Percentiles rank a stretch among this genome's conserved stretches.
These are phyloP conservation scores for Isurus oxyrinchus DNA, from an alignment of 2,113 vertebrate genomes.

Conservation along the genomic window DNA sequence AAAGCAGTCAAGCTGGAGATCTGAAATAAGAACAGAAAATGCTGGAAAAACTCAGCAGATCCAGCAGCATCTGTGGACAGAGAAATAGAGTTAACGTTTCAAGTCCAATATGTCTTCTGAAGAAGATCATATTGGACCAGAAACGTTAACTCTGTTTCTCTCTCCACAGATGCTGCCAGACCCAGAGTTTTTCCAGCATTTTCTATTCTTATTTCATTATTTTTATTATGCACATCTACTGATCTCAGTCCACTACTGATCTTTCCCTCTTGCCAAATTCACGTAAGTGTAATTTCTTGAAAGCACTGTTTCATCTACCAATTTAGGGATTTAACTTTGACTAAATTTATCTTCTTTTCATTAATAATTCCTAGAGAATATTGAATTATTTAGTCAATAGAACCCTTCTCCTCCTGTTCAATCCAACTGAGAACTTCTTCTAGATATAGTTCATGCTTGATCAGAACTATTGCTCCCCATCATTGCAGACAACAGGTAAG, in stretches of 20 bases:
- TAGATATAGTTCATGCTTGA: not conserved
- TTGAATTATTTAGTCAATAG: not conserved
- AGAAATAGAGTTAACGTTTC: no score
- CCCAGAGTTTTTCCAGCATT: no score
- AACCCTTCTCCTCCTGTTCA: not conserved
- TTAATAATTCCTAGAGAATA: not conserved
- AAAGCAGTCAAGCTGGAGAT: no score
- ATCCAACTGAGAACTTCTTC: not conserved
- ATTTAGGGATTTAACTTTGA: not conserved
- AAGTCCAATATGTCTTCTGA: no score
- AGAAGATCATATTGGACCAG: no score
- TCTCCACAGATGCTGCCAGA: no score
- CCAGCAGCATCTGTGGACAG: no score
- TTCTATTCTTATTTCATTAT: no score
- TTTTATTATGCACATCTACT: not conserved
- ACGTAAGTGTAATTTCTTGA: not conserved
- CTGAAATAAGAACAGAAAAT: no score
- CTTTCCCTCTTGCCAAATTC: not conserved
- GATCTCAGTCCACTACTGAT: not conserved
- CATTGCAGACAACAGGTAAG: not conserved
- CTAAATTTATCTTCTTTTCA: not conserved
- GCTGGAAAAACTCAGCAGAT: no score
- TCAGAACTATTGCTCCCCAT: not conserved
- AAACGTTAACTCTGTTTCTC: no score
- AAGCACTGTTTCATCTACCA: not conserved